These are phyloP conservation scores for Aphis gossypii DNA, from an alignment of 1,140 invertebrate species.

Conservation along the genomic window DNA sequence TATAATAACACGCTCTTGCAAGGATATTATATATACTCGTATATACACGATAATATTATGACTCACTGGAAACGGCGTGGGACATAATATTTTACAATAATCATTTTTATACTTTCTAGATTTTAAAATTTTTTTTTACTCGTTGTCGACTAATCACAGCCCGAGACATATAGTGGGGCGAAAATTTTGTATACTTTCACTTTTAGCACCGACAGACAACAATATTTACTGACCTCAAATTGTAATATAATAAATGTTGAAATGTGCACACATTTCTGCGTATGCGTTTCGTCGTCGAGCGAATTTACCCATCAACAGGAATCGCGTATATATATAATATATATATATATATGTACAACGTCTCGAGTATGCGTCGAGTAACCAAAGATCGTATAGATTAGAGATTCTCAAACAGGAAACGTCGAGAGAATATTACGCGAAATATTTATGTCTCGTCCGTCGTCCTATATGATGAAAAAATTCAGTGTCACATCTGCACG, in stretches of 20 bases:
- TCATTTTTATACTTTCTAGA: constrained; percentile 13
- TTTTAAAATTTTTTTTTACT: neutral
- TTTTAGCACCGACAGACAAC: neutral
- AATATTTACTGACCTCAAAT: constrained; percentile 4
- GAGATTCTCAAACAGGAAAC: neutral
- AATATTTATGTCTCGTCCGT: neutral
- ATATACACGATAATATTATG: neutral
- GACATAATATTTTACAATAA: constrained; percentile 15
- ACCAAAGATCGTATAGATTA: neutral
- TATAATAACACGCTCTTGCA: neutral
- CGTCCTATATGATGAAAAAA: neutral
- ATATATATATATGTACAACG: neutral
- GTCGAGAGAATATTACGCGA: neutral
- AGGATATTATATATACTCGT: neutral
- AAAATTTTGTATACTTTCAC: constrained; percentile 16
- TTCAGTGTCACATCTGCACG: neutral
- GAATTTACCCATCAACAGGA: neutral
- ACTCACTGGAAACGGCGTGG: neutral
- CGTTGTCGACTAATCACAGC: neutral
- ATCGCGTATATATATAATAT: neutral
- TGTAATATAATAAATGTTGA: neutral
- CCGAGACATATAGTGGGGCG: neutral
- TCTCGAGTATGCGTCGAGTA: neutral
- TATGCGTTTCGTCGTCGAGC: neutral
- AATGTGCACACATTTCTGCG: neutral